Evolutionary conservation across 2,797 vertebrate species (phyloP).

Genomic region (Eupleurogrammus muticus): DNA sequence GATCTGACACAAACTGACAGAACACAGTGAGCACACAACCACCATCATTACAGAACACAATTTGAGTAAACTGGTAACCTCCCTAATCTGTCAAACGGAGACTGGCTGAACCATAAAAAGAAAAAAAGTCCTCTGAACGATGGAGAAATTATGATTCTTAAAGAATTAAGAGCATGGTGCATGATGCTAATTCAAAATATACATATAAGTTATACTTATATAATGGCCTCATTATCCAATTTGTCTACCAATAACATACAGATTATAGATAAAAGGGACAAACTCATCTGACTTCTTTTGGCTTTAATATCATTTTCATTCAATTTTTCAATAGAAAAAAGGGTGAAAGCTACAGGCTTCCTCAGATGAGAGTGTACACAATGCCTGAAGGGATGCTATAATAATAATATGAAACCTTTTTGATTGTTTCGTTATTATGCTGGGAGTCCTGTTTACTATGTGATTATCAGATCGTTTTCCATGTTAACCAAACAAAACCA

Average conservation of each 20-base stretch:
- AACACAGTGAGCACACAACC: background rate
- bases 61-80: slow-evolving; percentile 18
- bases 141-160: background rate
- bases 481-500: too few species aligned
- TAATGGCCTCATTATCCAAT: slow-evolving; percentile 31
- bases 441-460: too few species aligned
- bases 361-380: slow-evolving; percentile 24
- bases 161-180: background rate
- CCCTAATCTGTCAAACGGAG: background rate
- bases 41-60: slow-evolving; percentile 11
- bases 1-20: background rate
- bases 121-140: too few species aligned
- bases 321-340: slow-evolving; percentile 1
- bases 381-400: slow-evolving; percentile 15
- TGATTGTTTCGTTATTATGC: too few species aligned
- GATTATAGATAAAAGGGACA: background rate
- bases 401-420: background rate
- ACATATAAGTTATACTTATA: background rate
- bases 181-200: background rate
- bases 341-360: slow-evolving; percentile 13
- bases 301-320: background rate
- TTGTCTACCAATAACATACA: slow-evolving; percentile 20
- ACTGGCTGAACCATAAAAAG: background rate
- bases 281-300: background rate
- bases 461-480: too few species aligned